Percentiles rank a stretch among this genome's conserved stretches.
Conservation (phyloP, 2,113 vertebrate genomes). For the Gobio gobio region DNA sequence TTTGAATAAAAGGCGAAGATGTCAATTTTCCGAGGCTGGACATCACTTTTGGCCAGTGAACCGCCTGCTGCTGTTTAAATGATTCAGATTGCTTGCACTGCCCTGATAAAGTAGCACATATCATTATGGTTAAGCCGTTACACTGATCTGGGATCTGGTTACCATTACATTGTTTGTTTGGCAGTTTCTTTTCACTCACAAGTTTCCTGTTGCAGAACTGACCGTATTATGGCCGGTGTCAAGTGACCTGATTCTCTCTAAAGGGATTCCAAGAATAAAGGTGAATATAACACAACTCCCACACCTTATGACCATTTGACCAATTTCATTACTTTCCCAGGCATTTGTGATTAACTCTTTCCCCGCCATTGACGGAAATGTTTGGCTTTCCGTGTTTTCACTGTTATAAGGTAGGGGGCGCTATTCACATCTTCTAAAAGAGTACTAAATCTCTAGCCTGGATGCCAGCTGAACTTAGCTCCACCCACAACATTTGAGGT, state of each 20-base stretch:
- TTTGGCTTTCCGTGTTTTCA: no score
- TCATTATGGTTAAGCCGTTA: neutral
- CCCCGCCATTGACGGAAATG: no score
- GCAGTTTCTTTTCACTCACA: neutral
- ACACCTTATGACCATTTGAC: neutral
- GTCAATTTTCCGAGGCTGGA: no score
- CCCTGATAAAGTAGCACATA: neutral
- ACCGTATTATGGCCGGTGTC: neutral
- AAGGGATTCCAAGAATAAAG: neutral
- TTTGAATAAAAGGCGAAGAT: no score
- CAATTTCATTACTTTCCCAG: neutral
- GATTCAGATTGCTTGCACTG: neutral
- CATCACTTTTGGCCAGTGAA: no score
- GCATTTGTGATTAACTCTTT: neutral
- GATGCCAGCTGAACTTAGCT: no score
- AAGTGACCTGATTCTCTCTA: neutral
- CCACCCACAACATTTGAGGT: no score
- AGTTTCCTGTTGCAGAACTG: constrained; percentile 31
- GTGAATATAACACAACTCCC: neutral
- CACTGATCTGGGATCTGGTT: neutral
- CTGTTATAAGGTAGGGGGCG: no score
- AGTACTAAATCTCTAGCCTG: no score
- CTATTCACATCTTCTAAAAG: no score
- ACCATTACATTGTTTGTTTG: constrained; percentile 25
- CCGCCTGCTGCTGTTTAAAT: neutral